phyloP scores from a whole-genome alignment of 2,888 invertebrate species.

The Andrena camellia region DNA sequence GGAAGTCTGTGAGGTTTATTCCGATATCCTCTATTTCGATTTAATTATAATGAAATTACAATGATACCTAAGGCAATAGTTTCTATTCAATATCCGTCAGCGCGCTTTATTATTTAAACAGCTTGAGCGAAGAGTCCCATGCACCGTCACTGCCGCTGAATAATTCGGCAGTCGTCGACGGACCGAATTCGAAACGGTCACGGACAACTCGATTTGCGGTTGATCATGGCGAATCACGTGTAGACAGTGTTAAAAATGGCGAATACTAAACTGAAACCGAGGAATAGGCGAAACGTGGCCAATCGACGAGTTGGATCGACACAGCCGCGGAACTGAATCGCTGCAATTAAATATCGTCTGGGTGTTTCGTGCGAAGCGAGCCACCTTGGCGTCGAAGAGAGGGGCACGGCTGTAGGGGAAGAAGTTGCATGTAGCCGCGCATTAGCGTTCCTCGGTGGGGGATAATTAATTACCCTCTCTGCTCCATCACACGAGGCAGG shows the following conservation, averaged over 20 bases:
- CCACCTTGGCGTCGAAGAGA: not conserved
- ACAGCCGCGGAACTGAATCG: conserved; percentile 10
- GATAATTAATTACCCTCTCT: conserved; percentile 58
- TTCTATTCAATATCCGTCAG: not conserved
- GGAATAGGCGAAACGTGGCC: conserved; percentile 35
- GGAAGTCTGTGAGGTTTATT: too few species aligned
- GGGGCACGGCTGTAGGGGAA: not conserved
- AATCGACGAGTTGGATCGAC: conserved; percentile 6
- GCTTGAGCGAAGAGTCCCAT: not conserved
- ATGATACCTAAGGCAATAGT: not conserved
- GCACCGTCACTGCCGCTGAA: conserved; percentile 8
- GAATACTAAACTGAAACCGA: conserved; percentile 18
- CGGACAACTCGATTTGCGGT: not conserved
- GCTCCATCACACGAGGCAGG: conserved; percentile 35
- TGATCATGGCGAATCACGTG: not conserved
- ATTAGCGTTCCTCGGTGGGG: conserved; percentile 39
- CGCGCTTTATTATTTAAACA: not conserved
- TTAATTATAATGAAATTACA: too few species aligned
- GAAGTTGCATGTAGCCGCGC: conserved; percentile 36
- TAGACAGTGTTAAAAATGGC: not conserved
- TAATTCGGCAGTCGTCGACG: conserved; percentile 13
- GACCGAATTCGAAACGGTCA: not conserved
- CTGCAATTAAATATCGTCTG: conserved; percentile 36
- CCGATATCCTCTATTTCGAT: not conserved
- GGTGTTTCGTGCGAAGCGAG: conserved; percentile 31